These are phyloP conservation scores for Oostethus manadensis DNA, from an alignment of 2,113 vertebrate species.

Conservation along the genomic window DNA sequence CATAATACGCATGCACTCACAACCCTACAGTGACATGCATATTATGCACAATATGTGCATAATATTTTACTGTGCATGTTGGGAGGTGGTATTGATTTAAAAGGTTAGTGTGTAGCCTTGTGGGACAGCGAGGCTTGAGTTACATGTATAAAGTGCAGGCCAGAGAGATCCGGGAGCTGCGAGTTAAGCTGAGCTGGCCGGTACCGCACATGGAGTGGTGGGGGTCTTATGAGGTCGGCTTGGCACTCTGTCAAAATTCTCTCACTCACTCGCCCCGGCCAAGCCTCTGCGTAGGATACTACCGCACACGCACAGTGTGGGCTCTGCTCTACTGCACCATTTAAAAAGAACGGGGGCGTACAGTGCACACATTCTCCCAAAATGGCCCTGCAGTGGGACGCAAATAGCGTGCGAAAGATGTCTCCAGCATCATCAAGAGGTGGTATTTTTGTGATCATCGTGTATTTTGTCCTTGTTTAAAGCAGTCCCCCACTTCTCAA, in stretches of 20 bases:
- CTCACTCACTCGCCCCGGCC: constrained; percentile 39
- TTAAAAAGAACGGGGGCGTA: constrained; percentile 39
- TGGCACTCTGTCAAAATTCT: constrained; percentile 62
- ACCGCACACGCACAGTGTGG: constrained; percentile 42
- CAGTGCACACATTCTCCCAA: constrained; percentile 20
- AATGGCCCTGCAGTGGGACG: constrained; percentile 5
- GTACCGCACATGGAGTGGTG: constrained; percentile 43
- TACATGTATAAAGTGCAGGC: constrained; percentile 65
- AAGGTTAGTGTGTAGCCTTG: constrained; percentile 7
- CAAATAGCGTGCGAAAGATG: too few relatives aligned
- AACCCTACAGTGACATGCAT: constrained; percentile 3
- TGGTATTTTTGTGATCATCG: too few relatives aligned
- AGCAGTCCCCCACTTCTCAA: background rate
- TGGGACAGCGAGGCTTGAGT: constrained; percentile 44
- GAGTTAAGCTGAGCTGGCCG: constrained; percentile 45
- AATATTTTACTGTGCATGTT: constrained; percentile 7
- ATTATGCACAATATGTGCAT: constrained; percentile 13
- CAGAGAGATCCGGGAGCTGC: constrained; percentile 52
- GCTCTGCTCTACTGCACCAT: constrained; percentile 59
- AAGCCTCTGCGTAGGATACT: constrained; percentile 53
- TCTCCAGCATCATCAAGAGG: too few relatives aligned
- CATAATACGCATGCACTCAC: constrained; percentile 4
- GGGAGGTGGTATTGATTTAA: constrained; percentile 7
- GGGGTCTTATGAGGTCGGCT: constrained; percentile 64
- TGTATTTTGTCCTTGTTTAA: background rate